Conservation (phyloP, 2,113 vertebrate species). For the Argyrosomus japonicus region DNA sequence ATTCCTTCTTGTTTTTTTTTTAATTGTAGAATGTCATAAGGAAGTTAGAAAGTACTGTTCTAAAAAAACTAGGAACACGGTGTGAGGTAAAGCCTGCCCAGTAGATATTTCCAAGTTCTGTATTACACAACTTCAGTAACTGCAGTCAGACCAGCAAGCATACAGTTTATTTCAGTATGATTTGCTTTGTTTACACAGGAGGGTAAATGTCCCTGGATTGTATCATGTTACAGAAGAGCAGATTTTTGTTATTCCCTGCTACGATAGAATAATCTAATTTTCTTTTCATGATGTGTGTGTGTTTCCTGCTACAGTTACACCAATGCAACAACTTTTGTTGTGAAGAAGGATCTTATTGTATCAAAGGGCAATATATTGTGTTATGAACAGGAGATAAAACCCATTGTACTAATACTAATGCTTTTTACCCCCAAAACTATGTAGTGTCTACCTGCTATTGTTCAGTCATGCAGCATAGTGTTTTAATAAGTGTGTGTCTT, state of each 20-base stretch:
- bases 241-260: neutral
- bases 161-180: neutral
- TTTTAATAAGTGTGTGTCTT: neutral
- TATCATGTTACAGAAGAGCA: neutral
- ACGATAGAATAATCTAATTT: neutral
- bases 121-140: conserved; percentile 18
- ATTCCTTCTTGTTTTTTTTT: neutral
- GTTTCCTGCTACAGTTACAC: neutral
- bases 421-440: neutral
- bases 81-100: neutral
- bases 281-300: neutral
- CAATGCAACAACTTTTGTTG: too few species aligned
- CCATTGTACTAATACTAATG: neutral
- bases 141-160: neutral
- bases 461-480: neutral
- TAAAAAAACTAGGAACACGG: neutral
- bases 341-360: neutral
- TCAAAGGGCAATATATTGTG: neutral
- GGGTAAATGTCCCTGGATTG: neutral
- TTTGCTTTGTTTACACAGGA: neutral
- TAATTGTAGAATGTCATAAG: neutral
- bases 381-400: too few species aligned
- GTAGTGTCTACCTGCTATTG: neutral
- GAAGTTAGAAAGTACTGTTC: neutral
- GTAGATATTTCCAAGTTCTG: neutral